Evolutionary conservation across 1,140 invertebrate species (phyloP).

Genomic region (Drosophila tropicalis): DNA sequence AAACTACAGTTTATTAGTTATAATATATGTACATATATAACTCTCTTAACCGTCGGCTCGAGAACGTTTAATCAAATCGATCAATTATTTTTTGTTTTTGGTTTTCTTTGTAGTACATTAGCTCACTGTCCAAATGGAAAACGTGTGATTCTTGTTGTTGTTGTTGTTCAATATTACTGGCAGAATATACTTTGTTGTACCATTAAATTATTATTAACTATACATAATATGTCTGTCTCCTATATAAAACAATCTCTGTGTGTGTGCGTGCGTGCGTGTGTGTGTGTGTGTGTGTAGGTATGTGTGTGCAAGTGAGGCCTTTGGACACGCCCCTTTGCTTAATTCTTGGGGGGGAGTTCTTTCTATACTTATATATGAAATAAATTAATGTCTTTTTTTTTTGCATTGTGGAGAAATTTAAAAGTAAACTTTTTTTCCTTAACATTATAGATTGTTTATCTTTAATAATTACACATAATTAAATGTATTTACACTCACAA

Average conservation of each 20-base stretch:
- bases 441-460: conserved; percentile 44
- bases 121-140: conserved; percentile 81
- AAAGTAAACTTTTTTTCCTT: conserved; percentile 52
- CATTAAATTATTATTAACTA: conserved; percentile 48
- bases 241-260: conserved; percentile 55
- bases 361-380: conserved; percentile 18
- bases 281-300: not conserved
- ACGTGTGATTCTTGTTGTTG: conserved; percentile 80
- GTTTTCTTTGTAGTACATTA: conserved; percentile 62
- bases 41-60: conserved; percentile 39
- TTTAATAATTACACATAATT: conserved; percentile 17
- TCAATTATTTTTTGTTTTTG: conserved; percentile 50
- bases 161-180: conserved; percentile 68
- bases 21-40: conserved; percentile 40
- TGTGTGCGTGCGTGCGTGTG: conserved; percentile 31
- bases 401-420: conserved; percentile 64
- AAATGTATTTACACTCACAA: conserved; percentile 7
- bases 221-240: conserved; percentile 32
- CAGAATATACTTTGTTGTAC: conserved; percentile 73
- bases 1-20: conserved; percentile 46
- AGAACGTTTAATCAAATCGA: conserved; percentile 71
- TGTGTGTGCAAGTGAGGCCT: conserved; percentile 5
- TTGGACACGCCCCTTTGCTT: conserved; percentile 9
- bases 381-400: conserved; percentile 74
- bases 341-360: not conserved